Conservation (phyloP, 2,888 invertebrate species). For the Patella caerulea region DNA sequence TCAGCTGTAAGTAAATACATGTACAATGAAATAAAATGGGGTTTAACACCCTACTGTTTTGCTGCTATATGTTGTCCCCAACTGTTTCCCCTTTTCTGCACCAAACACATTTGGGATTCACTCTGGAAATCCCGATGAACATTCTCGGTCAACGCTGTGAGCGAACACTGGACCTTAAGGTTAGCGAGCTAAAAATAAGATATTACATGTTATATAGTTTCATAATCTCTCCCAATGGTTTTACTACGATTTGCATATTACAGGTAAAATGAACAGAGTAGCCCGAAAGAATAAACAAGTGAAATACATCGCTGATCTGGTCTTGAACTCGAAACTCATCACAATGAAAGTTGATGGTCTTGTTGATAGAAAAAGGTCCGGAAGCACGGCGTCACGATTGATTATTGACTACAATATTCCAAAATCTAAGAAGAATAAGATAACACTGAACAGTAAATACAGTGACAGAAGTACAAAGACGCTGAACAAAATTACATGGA, state of each 20-base stretch:
- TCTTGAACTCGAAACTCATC: constrained; percentile 19
- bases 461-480: constrained; percentile 46
- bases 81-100: constrained; percentile 20
- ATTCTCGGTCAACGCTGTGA: neutral
- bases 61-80: constrained; percentile 38
- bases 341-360: constrained; percentile 14
- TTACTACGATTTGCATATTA: neutral
- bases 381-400: constrained; percentile 32
- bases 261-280: neutral
- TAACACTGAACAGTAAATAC: constrained; percentile 47
- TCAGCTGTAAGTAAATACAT: neutral
- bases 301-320: constrained; percentile 17
- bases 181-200: too few relatives aligned
- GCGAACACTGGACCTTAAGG: neutral
- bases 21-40: too few relatives aligned
- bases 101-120: too few relatives aligned
- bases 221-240: too few relatives aligned
- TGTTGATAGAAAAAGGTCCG: constrained; percentile 19
- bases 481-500: constrained; percentile 40
- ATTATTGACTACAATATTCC: constrained; percentile 49
- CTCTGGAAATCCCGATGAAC: too few relatives aligned
- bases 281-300: constrained; percentile 12
- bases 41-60: too few relatives aligned
- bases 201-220: too few relatives aligned
- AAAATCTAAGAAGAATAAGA: constrained; percentile 42